phyloP scores from a whole-genome alignment of 2,888 invertebrate species.

The Amblyjoppa proteus region DNA sequence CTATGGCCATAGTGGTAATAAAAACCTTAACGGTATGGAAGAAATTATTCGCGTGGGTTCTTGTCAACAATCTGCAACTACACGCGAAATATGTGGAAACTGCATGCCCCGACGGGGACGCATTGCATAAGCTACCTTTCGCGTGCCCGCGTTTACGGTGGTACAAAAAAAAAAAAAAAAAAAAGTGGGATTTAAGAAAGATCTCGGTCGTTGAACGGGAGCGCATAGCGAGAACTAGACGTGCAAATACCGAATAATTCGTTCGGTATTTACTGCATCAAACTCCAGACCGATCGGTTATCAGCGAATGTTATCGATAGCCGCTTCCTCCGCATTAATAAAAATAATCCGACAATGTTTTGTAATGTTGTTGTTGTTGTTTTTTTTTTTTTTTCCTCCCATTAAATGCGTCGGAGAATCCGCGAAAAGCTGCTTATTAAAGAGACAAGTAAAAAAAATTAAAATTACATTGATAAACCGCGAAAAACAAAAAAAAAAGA shows the following conservation, averaged over 20 bases:
- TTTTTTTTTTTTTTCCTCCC: not conserved
- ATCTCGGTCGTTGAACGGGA: not conserved
- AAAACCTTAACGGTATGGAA: conserved; percentile 44
- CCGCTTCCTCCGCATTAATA: not conserved
- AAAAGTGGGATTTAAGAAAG: not conserved
- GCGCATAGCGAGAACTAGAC: not conserved
- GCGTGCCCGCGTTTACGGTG: conserved; percentile 30
- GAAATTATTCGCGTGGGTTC: conserved; percentile 41
- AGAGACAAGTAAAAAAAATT: not conserved
- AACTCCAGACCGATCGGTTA: not conserved
- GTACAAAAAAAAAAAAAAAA: conserved; percentile 35
- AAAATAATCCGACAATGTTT: not conserved
- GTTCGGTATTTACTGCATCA: conserved; percentile 25
- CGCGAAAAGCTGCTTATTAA: not conserved
- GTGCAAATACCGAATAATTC: not conserved
- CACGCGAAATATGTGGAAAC: conserved; percentile 39
- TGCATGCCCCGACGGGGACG: not conserved
- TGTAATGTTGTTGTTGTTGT: not conserved
- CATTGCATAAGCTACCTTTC: conserved; percentile 31
- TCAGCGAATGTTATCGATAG: not conserved
- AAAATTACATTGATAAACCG: not conserved
- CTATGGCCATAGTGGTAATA: conserved; percentile 47
- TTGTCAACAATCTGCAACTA: not conserved
- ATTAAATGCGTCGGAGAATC: not conserved
- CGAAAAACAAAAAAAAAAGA: not conserved